phyloP scores from a whole-genome alignment of 1,140 invertebrate species.

The Orchestia grillus region DNA sequence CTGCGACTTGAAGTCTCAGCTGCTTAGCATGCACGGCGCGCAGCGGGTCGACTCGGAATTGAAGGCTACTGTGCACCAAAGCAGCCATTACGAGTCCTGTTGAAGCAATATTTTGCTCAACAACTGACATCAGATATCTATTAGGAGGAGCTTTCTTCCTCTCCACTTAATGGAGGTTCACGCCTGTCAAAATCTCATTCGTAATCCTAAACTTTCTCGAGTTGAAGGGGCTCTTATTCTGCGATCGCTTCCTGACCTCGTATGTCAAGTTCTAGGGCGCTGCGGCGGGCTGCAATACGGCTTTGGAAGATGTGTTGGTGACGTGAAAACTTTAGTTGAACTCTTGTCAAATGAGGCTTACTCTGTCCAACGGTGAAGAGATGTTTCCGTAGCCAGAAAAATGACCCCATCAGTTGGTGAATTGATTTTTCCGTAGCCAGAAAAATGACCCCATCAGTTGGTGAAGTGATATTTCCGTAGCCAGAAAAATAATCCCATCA shows the following conservation, averaged over 20 bases:
- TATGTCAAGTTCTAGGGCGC: neutral
- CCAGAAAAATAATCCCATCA: no score
- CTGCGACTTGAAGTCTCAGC: neutral
- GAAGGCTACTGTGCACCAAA: constrained; percentile 28
- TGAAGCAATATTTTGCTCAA: constrained; percentile 46
- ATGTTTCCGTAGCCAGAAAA: neutral
- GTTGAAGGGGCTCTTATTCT: neutral
- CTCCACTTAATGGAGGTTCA: constrained; percentile 15
- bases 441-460: no score
- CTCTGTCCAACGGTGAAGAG: neutral
- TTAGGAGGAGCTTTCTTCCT: constrained; percentile 29
- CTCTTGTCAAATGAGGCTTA: neutral
- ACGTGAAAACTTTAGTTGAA: neutral
- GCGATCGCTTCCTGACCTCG: neutral
- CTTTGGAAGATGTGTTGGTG: neutral
- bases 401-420: neutral
- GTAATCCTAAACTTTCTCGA: constrained; percentile 46
- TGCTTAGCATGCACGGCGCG: constrained; percentile 20
- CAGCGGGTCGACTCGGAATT: neutral
- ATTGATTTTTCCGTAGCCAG: no score
- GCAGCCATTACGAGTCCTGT: constrained; percentile 1
- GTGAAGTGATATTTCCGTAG: no score
- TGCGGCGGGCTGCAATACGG: neutral
- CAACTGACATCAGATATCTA: constrained; percentile 52
- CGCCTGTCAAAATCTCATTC: constrained; percentile 50